Evolutionary conservation across 2,888 invertebrate genomes (phyloP).

Genomic region (Cremastinae sp.): DNA sequence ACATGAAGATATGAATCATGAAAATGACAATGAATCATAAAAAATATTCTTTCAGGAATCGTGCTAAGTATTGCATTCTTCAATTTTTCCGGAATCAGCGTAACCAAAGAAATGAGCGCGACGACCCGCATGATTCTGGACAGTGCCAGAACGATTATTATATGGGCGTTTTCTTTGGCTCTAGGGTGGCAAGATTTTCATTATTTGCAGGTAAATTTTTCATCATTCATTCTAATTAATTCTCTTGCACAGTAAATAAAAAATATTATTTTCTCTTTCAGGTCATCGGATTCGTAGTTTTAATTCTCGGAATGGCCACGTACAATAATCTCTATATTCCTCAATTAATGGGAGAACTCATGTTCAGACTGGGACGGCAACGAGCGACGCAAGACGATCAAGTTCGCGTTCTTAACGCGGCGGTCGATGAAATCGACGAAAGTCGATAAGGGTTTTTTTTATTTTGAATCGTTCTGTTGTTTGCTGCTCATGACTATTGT

Average conservation of each 20-base stretch:
- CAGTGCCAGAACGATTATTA: constrained; percentile 92
- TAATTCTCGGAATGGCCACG: constrained; percentile 90
- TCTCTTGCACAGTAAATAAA: neutral
- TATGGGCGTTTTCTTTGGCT: constrained; percentile 91
- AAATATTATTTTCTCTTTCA: constrained; percentile 74
- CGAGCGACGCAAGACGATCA: constrained; percentile 69
- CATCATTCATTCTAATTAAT: neutral
- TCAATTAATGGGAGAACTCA: constrained; percentile 72
- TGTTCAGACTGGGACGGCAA: constrained; percentile 69
- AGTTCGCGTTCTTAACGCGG: constrained; percentile 74
- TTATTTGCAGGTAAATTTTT: constrained; percentile 80
- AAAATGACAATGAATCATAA: neutral
- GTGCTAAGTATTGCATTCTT: constrained; percentile 94
- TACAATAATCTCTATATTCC: constrained; percentile 86
- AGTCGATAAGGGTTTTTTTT: constrained; percentile 30
- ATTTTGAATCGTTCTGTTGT: neutral
- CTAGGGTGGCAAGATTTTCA: constrained; percentile 91
- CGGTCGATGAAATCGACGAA: constrained; percentile 67
- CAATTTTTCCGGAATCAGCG: constrained; percentile 94
- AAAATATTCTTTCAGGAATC: constrained; percentile 82
- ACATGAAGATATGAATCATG: too few relatives aligned
- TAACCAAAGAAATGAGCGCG: constrained; percentile 96
- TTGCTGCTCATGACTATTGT: neutral
- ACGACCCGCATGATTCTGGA: constrained; percentile 95
- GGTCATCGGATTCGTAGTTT: constrained; percentile 88